Conservation (phyloP, 1,140 invertebrate genomes). For the Drosophila parvula region DNA sequence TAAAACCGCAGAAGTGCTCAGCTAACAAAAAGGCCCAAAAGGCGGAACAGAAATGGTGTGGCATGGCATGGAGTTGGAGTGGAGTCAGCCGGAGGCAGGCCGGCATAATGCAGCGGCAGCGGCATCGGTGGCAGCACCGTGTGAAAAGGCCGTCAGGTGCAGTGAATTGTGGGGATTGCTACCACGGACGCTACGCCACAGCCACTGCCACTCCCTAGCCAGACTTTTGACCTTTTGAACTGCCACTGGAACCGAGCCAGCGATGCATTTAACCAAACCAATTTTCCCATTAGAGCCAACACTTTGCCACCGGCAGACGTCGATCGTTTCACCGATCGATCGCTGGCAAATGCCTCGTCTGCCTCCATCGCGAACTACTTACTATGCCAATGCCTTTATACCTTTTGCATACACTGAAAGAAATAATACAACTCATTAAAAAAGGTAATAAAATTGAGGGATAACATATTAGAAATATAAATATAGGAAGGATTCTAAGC, state of each 20-base stretch:
- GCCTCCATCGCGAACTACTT: conserved; percentile 54
- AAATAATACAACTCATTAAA: not conserved
- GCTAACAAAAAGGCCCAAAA: not conserved
- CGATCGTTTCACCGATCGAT: conserved; percentile 31
- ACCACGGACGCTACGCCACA: not conserved
- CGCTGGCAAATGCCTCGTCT: conserved; percentile 13
- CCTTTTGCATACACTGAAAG: not conserved
- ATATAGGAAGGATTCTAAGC: not conserved
- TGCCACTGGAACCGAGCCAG: conserved; percentile 20
- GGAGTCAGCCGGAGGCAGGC: not conserved
- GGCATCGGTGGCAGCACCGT: conserved; percentile 36
- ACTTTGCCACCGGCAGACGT: conserved; percentile 45
- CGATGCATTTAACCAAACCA: conserved; percentile 73
- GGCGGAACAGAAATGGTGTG: not conserved
- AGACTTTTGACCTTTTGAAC: conserved; percentile 37
- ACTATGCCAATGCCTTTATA: conserved; percentile 4
- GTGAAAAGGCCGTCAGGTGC: conserved; percentile 69
- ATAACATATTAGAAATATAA: not conserved
- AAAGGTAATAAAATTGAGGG: no score
- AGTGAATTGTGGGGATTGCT: conserved; percentile 33
- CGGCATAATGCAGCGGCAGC: conserved; percentile 6
- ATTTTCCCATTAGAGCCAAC: conserved; percentile 72
- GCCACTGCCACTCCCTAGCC: conserved; percentile 1
- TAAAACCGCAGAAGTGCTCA: conserved; percentile 50
- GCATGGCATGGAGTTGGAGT: no score